Evolutionary conservation across 23 tunicate species (phyloP).

Genomic region (Halocynthia roretzi): DNA sequence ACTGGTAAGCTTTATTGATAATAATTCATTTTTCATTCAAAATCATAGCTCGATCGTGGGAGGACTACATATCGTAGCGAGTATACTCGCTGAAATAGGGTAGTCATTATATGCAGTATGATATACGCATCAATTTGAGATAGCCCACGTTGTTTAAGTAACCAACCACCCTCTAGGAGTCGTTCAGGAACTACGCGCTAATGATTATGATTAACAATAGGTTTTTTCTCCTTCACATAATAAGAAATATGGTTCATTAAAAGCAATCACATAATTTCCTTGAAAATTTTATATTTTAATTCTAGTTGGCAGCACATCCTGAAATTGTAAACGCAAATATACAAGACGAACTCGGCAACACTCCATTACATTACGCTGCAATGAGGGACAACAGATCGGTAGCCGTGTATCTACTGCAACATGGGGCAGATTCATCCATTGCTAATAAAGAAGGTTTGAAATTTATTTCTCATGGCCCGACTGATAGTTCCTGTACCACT

Average conservation of each 20-base stretch:
- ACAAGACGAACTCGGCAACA: conserved; percentile 67
- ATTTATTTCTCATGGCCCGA: background rate
- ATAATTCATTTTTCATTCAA: no score
- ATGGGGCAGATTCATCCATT: conserved; percentile 61
- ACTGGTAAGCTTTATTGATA: conserved; percentile 28
- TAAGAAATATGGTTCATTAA: no score
- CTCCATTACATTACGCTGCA: conserved; percentile 73
- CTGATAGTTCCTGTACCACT: background rate
- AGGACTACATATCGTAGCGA: no score
- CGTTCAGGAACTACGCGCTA: no score
- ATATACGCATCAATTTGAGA: no score
- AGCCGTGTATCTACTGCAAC: conserved; percentile 50
- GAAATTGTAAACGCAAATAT: conserved; percentile 25
- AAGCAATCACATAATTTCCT: no score
- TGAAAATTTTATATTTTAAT: background rate
- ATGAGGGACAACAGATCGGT: conserved; percentile 64
- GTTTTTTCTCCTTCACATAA: no score
- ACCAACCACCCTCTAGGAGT: no score
- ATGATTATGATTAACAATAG: no score
- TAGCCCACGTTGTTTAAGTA: no score
- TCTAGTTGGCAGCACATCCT: conserved; percentile 32
- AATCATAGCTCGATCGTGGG: no score
- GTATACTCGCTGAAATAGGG: background rate
- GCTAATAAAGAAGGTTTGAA: conserved; percentile 59
- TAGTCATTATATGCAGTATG: no score